Base-by-base conservation (phyloP, 2,888 invertebrate genomes). In the Drosophila basisetae region DNA sequence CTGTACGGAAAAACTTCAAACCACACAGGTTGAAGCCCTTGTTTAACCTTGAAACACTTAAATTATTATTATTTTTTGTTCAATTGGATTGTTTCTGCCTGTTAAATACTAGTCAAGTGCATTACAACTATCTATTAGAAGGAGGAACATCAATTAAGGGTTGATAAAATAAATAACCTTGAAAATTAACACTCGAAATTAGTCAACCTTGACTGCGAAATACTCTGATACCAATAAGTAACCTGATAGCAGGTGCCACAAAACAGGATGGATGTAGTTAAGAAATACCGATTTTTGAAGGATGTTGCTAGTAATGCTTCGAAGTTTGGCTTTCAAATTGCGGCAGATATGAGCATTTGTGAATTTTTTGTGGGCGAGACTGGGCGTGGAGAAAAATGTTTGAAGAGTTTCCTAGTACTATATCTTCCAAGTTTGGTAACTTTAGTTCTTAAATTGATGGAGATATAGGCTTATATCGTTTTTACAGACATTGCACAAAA, bases 61-160 rank as follows among this genome's bases (percentile, higher is more conserved):
- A 25, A 18, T n/a, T n/a, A 22, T 22, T 28, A 35, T 16, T 13
- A 30, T 13, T 30, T 10, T 37, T 65, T 30, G 22, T 37, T 59
- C 37, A 37, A 54, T 49, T 16, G 4, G 13, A 43, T 54, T 73
- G 41, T 28, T 50, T 31, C n/a, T n/a, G 3, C n/a, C 22, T 49
- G 18, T 49, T n/a, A 7, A 30, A 6, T 35, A 28, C 25, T 33
- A 13, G 16, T 33, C 25, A 16, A 62, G 37, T 59, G 33, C 18
- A 13, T 25, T 11, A 13, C 1, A 30, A 16, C n/a, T 25, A 43
- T 52, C 18, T 52, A 22, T 22, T 39, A 30, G 25, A 10, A 35
- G 72, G 52, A 65, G 54, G 43, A 53, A 2, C 10, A 5, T 30
- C 2, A 33, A 64, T 1, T 6, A 31, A 22, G 16, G 33, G 16